Evolutionary conservation across 2,113 vertebrate genomes (phyloP).

Genomic region (Pterocles orientalis): DNA sequence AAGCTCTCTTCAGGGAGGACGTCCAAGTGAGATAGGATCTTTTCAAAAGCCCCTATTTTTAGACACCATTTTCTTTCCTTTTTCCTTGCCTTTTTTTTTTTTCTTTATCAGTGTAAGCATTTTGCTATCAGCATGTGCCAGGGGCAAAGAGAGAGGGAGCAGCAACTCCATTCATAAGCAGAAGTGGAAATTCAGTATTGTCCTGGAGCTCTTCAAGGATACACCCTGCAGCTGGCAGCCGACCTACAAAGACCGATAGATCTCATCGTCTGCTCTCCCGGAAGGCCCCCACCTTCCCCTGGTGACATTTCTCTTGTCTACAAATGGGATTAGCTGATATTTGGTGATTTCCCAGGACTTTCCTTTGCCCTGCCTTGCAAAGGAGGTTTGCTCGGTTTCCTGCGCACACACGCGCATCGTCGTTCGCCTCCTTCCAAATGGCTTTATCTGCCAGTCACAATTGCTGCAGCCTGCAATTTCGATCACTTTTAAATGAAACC

Average conservation of each 20-base stretch:
- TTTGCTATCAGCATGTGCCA: not conserved
- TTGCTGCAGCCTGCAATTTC: conserved; percentile 79
- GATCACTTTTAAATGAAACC: conserved; percentile 87
- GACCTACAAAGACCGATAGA: not conserved
- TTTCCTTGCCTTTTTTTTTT: not conserved
- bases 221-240: not conserved
- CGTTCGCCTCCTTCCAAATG: conserved; percentile 52
- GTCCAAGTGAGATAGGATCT: not conserved
- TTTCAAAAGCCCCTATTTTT: not conserved
- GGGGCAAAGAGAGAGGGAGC: not conserved
- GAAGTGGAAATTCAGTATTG: not conserved
- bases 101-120: not conserved
- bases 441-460: conserved; percentile 80
- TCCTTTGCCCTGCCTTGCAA: not conserved
- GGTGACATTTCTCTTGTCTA: not conserved
- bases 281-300: not conserved
- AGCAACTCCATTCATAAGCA: not conserved
- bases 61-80: not conserved
- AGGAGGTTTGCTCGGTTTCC: not conserved
- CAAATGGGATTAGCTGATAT: not conserved
- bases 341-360: not conserved
- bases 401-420: not conserved
- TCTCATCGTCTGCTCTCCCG: not conserved
- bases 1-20: not conserved
- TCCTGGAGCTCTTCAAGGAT: not conserved